phyloP scores from a whole-genome alignment of 2,888 invertebrate genomes.

The Camptogramma bilineatum region DNA sequence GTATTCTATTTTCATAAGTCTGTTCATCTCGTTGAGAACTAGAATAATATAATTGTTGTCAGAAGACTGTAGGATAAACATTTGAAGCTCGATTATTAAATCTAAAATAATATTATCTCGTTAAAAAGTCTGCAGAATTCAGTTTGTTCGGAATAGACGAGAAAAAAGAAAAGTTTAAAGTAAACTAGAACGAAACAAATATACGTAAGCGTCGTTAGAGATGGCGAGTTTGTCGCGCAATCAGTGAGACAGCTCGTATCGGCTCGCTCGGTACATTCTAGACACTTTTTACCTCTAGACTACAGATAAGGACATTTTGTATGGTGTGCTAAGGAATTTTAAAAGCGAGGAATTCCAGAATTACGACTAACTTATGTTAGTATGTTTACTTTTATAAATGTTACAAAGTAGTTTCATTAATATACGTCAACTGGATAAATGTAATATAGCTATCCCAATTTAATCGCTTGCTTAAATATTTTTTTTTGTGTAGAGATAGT shows the following conservation, averaged over 20 bases:
- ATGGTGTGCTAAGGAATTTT: constrained; percentile 19
- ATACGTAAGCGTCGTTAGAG: constrained; percentile 64
- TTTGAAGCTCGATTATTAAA: background rate
- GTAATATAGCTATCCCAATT: too few species aligned
- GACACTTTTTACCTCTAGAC: constrained; percentile 40
- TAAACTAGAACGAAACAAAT: constrained; percentile 65
- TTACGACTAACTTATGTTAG: background rate
- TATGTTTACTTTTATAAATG: background rate
- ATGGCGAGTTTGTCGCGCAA: constrained; percentile 64
- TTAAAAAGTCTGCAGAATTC: background rate
- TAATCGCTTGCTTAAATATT: too few species aligned
- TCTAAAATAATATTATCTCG: background rate
- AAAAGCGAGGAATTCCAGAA: background rate
- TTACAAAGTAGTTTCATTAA: too few species aligned
- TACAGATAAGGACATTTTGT: constrained; percentile 31
- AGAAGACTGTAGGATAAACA: background rate
- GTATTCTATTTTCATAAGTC: background rate
- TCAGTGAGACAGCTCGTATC: constrained; percentile 68
- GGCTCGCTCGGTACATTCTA: constrained; percentile 41
- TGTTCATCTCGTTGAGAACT: background rate
- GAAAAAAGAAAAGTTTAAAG: constrained; percentile 48
- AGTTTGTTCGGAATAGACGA: background rate
- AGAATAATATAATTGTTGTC: background rate
- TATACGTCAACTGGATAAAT: too few species aligned
- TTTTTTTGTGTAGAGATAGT: too few species aligned